A percentile compares a stretch with the other conserved stretches of the same genome.
phyloP scores from a whole-genome alignment of 2,888 invertebrate species.

The Melitaea athalia region DNA sequence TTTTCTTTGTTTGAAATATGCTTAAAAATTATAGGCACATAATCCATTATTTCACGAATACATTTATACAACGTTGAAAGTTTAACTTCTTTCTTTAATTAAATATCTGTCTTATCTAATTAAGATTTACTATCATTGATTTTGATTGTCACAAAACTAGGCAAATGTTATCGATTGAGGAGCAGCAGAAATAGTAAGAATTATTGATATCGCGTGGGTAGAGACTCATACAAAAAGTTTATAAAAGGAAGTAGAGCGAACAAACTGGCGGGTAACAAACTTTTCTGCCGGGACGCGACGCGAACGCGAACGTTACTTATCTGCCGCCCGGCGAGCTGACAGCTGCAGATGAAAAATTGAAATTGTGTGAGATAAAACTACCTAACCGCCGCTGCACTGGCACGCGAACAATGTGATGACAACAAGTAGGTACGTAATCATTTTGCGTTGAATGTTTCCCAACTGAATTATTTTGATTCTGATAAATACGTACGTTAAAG shows the following conservation, averaged over 20 bases:
- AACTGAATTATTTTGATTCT: conserved; percentile 41
- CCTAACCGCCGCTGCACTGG: conserved; percentile 72
- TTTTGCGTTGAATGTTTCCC: conserved; percentile 45
- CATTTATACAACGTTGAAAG: background rate
- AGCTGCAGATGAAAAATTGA: conserved; percentile 83
- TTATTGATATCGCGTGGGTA: conserved; percentile 66
- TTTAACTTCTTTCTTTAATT: too few species aligned
- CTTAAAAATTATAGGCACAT: background rate
- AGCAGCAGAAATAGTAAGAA: conserved; percentile 57
- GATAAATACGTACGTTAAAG: conserved; percentile 38
- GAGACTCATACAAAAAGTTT: conserved; percentile 75
- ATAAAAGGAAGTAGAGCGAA: conserved; percentile 78
- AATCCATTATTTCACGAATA: too few species aligned
- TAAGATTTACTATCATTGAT: background rate
- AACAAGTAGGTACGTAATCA: conserved; percentile 49
- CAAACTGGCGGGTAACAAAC: conserved; percentile 77
- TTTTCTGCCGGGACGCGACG: conserved; percentile 72
- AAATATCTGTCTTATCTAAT: too few species aligned
- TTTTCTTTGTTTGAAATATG: background rate
- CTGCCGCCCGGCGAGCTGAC: conserved; percentile 76
- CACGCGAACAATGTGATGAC: conserved; percentile 69
- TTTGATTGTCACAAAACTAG: conserved; percentile 9
- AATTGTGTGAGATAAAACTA: conserved; percentile 82
- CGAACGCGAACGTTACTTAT: conserved; percentile 78
- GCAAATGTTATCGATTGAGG: conserved; percentile 29